These are phyloP conservation scores for Macaca fascicularis DNA, from an alignment of 2,113 vertebrate genomes.

Conservation along the genomic window DNA sequence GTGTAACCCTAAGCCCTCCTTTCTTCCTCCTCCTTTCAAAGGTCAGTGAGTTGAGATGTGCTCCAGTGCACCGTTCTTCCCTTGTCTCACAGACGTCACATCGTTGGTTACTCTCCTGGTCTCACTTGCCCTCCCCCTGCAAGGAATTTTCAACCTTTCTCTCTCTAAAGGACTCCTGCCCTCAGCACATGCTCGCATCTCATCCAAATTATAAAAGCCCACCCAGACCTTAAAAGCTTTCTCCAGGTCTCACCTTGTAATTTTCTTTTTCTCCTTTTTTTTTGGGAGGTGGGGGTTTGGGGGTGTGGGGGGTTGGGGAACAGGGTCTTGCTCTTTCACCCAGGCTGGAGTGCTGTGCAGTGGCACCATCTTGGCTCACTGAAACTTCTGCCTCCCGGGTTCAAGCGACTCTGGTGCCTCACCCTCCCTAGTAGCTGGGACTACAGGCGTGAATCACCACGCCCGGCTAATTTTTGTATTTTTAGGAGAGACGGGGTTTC, in stretches of 20 bases:
- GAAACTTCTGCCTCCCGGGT: not conserved
- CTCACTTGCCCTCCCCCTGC: not conserved
- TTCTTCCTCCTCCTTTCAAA: not conserved
- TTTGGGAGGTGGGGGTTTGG: rapidly evolving
- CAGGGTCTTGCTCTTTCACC: not conserved
- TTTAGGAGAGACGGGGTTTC: not conserved
- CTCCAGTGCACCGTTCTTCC: not conserved
- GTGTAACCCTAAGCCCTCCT: not conserved
- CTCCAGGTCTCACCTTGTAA: no score
- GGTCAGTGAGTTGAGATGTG: not conserved
- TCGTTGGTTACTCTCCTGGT: not conserved
- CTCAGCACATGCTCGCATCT: not conserved
- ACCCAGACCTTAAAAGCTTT: no score
- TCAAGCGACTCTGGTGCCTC: not conserved
- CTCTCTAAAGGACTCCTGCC: no score
- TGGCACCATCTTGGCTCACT: not conserved
- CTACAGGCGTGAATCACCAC: not conserved
- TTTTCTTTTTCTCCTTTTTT: no score
- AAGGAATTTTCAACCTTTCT: no score
- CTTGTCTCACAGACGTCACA: not conserved
- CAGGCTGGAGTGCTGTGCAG: not conserved
- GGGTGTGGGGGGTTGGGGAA: no score
- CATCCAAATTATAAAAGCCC: no score
- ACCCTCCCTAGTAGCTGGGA: not conserved
- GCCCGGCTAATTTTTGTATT: not conserved